A percentile compares a stretch with the other conserved stretches of the same genome.
phyloP scores from a whole-genome alignment of 1,140 invertebrate genomes.

The Leptonema lineaticorne region DNA sequence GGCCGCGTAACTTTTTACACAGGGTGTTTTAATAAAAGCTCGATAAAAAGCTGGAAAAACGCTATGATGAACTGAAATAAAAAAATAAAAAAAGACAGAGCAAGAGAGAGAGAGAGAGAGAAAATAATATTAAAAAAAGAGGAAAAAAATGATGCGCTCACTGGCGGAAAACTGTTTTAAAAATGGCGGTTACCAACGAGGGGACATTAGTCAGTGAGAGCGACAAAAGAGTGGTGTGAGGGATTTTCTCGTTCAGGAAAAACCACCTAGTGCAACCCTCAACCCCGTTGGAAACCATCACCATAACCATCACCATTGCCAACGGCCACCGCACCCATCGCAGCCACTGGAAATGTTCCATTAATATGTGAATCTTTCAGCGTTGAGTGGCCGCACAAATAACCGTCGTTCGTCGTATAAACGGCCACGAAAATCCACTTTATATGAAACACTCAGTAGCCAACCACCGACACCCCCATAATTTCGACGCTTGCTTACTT shows the following conservation, averaged over 20 bases:
- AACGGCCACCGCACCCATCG: neutral
- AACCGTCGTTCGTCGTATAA: slow-evolving; percentile 9
- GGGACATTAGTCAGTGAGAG: slow-evolving; percentile 33
- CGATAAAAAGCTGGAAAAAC: slow-evolving; percentile 41
- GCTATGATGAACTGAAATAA: slow-evolving; percentile 42
- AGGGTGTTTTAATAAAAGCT: slow-evolving; percentile 41
- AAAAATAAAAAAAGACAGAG: slow-evolving; percentile 3
- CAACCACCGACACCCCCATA: neutral
- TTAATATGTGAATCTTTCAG: slow-evolving; percentile 32
- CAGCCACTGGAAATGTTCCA: slow-evolving; percentile 29
- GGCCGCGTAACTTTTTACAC: slow-evolving; percentile 24
- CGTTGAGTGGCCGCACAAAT: slow-evolving; percentile 26
- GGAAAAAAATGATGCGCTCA: slow-evolving; percentile 38
- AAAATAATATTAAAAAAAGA: no score
- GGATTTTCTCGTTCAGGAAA: no score
- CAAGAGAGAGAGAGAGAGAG: no score
- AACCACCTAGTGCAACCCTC: neutral
- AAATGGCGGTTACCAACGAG: slow-evolving; percentile 42
- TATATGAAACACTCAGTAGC: slow-evolving; percentile 17
- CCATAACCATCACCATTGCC: neutral
- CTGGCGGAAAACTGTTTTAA: slow-evolving; percentile 38
- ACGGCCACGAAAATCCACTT: slow-evolving; percentile 13
- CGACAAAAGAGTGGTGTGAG: neutral
- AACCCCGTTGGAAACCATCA: neutral
- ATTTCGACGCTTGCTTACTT: no score